These are phyloP conservation scores for Metridium senile DNA, from an alignment of 92 coral and sea anemone genomes.

Conservation along the genomic window DNA sequence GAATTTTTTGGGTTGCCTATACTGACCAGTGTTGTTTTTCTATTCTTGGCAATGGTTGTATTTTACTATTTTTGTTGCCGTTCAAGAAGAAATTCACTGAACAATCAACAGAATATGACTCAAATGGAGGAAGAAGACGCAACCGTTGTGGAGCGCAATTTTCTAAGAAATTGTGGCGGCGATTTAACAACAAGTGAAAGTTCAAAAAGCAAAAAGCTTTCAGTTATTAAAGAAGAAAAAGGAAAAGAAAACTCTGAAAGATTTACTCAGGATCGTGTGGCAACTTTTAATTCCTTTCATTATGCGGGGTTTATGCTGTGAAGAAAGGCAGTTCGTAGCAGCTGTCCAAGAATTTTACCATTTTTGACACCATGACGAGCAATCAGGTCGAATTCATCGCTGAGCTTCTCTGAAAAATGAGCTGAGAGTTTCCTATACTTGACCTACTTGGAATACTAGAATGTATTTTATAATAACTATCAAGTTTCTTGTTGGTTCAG, in stretches of 20 bases:
- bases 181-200: not conserved
- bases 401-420: too few species aligned
- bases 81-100: not conserved
- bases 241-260: not conserved
- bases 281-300: not conserved
- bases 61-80: constrained; percentile 34
- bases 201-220: not conserved
- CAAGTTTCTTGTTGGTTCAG: too few species aligned
- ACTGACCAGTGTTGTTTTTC: constrained; percentile 10
- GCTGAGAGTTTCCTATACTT: too few species aligned
- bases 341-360: too few species aligned
- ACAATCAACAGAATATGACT: not conserved
- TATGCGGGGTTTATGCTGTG: not conserved
- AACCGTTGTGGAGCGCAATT: not conserved
- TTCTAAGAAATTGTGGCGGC: not conserved
- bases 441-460: too few species aligned
- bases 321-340: too few species aligned
- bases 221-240: not conserved
- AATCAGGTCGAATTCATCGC: too few species aligned
- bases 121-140: not conserved
- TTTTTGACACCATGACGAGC: too few species aligned
- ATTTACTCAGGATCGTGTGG: not conserved
- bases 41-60: constrained; percentile 7
- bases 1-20: constrained; percentile 20
- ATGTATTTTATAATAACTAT: too few species aligned